Conservation (phyloP, 2,113 vertebrate species). For the Pungitius pungitius region DNA sequence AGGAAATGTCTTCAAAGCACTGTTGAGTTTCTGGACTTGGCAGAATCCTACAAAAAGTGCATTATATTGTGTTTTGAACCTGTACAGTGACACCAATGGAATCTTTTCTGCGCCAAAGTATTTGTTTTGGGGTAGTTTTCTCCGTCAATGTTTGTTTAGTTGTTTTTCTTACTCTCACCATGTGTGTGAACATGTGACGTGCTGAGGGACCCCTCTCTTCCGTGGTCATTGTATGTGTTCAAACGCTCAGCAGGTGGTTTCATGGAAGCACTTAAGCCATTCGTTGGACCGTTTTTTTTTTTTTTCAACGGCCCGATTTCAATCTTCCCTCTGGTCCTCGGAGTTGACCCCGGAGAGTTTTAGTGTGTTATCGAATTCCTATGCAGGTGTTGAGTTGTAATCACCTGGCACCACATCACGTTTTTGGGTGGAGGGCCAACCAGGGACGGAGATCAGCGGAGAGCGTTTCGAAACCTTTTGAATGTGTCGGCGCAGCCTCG, state of each 20-base stretch:
- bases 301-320: constrained; percentile 50
- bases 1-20: constrained; percentile 63
- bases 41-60: constrained; percentile 42
- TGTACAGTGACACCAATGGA: constrained; percentile 48
- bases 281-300: constrained; percentile 66
- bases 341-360: constrained; percentile 48
- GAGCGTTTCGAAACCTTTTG: constrained; percentile 37
- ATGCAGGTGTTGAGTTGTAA: constrained; percentile 64
- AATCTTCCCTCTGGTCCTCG: constrained; percentile 58
- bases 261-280: constrained; percentile 71
- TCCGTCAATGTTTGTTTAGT: constrained; percentile 7
- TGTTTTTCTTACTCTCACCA: constrained; percentile 18
- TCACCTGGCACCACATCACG: constrained; percentile 65
- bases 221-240: constrained; percentile 55
- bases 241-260: constrained; percentile 46
- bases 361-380: constrained; percentile 64
- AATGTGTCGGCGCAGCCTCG: constrained; percentile 60
- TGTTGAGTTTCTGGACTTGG: constrained; percentile 62
- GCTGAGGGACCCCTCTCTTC: constrained; percentile 61
- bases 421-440: constrained; percentile 51
- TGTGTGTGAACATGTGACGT: constrained; percentile 51
- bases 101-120: constrained; percentile 62
- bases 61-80: constrained; percentile 44
- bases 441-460: constrained; percentile 32
- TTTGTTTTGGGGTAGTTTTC: constrained; percentile 19